Conservation (phyloP, 2,888 invertebrate genomes). For the Stenchaetothrips biformis region DNA sequence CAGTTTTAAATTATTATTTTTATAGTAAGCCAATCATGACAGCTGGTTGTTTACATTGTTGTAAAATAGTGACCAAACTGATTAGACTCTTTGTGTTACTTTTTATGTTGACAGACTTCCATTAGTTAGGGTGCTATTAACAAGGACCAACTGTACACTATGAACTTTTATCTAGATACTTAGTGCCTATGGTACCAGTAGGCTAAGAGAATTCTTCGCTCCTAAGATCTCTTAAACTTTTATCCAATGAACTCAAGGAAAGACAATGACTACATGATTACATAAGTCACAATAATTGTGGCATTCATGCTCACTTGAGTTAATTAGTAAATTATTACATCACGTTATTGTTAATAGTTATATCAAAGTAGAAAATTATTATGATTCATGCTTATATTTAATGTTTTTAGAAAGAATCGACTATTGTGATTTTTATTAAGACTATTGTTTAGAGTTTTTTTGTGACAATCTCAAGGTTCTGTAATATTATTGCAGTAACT, state of each 20-base stretch:
- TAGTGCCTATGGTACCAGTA: background rate
- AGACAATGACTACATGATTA: background rate
- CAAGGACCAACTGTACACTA: slow-evolving; percentile 8
- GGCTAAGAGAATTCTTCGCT: background rate
- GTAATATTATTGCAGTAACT: background rate
- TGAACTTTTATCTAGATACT: background rate
- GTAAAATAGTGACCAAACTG: slow-evolving; percentile 19
- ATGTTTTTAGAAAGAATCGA: background rate
- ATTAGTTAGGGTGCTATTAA: slow-evolving; percentile 10
- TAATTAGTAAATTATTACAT: background rate
- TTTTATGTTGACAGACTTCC: background rate
- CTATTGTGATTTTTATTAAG: slow-evolving; percentile 19
- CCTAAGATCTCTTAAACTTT: slow-evolving; percentile 14
- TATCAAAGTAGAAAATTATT: background rate
- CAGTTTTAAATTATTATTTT: slow-evolving; percentile 17
- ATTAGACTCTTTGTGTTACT: background rate
- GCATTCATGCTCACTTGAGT: background rate
- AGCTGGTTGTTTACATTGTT: slow-evolving; percentile 25
- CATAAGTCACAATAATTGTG: background rate
- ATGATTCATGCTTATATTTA: background rate
- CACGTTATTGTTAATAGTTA: background rate
- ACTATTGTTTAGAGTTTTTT: slow-evolving; percentile 20
- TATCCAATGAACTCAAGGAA: background rate
- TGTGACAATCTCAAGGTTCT: slow-evolving; percentile 11
- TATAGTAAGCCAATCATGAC: slow-evolving; percentile 16